Percentiles rank a stretch among this genome's conserved stretches.
Evolutionary conservation across 2,113 vertebrate species (phyloP).

Genomic region (Ovis canadensis): DNA sequence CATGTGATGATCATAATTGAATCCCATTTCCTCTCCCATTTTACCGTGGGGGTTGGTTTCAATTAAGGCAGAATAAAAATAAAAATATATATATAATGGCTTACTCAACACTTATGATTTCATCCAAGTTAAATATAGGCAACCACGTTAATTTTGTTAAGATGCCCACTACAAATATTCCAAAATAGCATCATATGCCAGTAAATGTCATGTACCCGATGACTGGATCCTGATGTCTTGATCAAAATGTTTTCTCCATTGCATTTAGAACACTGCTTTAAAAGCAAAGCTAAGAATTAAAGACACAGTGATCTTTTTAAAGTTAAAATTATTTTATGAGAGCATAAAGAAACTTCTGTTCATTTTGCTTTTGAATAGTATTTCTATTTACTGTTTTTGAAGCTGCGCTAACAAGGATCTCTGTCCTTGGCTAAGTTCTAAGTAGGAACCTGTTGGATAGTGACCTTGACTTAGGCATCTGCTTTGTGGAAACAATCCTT

Average conservation of each 20-base stretch:
- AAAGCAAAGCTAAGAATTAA: background rate
- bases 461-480: background rate
- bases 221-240: background rate
- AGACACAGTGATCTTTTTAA: background rate
- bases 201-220: background rate
- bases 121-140: slow-evolving; percentile 17
- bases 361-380: background rate
- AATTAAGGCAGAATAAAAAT: slow-evolving; percentile 34
- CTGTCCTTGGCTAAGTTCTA: background rate
- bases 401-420: background rate
- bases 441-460: background rate
- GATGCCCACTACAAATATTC: background rate
- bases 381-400: background rate
- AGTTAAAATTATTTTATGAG: background rate
- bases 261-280: background rate
- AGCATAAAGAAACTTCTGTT: background rate
- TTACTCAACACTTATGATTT: slow-evolving; percentile 20
- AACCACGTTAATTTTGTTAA: slow-evolving; percentile 20
- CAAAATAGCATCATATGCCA: background rate
- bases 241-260: background rate
- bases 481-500: background rate
- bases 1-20: slow-evolving; percentile 28
- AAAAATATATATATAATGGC: background rate
- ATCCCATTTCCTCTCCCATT: background rate
- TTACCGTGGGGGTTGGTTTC: slow-evolving; percentile 45